Percentiles rank a stretch among this genome's conserved stretches.
Conservation (phyloP, 2,888 invertebrate species). For the Podotricha telesiphe region DNA sequence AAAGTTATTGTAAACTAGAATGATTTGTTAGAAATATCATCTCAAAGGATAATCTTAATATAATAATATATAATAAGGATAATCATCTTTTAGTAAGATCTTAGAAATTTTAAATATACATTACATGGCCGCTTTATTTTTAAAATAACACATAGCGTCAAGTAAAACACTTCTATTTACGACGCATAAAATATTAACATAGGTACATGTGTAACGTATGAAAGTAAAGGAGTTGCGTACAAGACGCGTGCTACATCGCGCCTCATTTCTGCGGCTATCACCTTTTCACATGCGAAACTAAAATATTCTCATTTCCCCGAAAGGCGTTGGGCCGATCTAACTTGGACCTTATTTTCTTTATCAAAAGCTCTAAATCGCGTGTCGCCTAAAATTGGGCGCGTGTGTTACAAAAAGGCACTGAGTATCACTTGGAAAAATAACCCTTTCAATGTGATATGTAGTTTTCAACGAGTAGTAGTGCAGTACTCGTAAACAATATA, state of each 20-base stretch:
- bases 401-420: constrained; percentile 47
- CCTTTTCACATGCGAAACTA: constrained; percentile 60
- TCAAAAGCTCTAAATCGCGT: neutral
- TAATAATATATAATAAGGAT: too few species aligned
- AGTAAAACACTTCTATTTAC: neutral
- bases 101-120: too few species aligned
- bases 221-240: constrained; percentile 21
- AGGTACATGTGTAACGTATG: neutral
- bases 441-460: constrained; percentile 43
- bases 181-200: neutral
- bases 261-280: constrained; percentile 58
- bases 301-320: constrained; percentile 58
- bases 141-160: neutral
- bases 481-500: constrained; percentile 44
- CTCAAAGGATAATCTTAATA: too few species aligned
- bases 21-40: too few species aligned
- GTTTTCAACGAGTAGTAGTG: constrained; percentile 46
- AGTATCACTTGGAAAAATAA: constrained; percentile 46
- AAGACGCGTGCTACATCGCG: constrained; percentile 45
- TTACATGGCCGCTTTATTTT: neutral
- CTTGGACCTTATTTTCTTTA: constrained; percentile 12
- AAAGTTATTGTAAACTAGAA: too few species aligned
- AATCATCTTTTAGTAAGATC: too few species aligned
- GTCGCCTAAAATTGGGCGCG: constrained; percentile 40
- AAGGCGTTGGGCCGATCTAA: neutral